A percentile compares a stretch with the other conserved stretches of the same genome.
phyloP scores from a whole-genome alignment of 1,140 invertebrate genomes.

The Penaeus chinensis region DNA sequence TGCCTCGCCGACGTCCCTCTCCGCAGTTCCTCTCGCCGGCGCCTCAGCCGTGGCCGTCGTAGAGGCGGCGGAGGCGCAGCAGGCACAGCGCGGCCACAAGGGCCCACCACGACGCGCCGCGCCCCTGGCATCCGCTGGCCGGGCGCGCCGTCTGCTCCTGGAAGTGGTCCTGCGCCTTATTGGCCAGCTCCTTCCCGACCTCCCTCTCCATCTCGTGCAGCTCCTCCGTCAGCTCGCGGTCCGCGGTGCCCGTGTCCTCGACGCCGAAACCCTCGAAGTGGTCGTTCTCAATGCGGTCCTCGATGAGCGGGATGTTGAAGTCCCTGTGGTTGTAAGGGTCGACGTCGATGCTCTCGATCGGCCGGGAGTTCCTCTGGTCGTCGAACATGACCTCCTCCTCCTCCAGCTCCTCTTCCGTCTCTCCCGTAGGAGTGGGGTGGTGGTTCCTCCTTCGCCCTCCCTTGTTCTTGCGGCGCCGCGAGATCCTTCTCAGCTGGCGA shows the following conservation, averaged over 20 bases:
- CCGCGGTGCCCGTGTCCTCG: not conserved
- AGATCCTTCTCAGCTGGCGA: conserved; percentile 41
- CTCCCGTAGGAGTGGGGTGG: not conserved
- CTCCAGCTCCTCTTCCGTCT: not conserved
- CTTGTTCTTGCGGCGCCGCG: conserved; percentile 50
- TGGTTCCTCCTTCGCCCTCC: conserved; percentile 29
- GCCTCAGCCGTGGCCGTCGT: conserved; percentile 26
- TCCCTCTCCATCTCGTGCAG: conserved; percentile 54
- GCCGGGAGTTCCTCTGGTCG: conserved; percentile 55
- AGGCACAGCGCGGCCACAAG: not conserved
- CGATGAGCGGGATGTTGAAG: conserved; percentile 52
- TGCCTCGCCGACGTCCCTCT: too few relatives aligned
- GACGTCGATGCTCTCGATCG: conserved; percentile 57
- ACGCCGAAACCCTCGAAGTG: not conserved
- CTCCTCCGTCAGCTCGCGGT: conserved; percentile 46
- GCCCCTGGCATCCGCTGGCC: not conserved
- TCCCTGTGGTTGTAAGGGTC: conserved; percentile 49
- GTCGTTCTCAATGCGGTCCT: conserved; percentile 36
- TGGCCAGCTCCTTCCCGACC: conserved; percentile 45
- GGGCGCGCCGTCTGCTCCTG: conserved; percentile 35
- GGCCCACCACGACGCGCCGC: conserved; percentile 4
- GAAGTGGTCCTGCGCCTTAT: conserved; percentile 32
- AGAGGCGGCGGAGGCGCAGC: conserved; percentile 14
- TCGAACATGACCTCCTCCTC: conserved; percentile 60
- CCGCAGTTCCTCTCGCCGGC: too few relatives aligned